Evolutionary conservation across 2,888 invertebrate genomes (phyloP).

Genomic region (Philhelius pedissequus): DNA sequence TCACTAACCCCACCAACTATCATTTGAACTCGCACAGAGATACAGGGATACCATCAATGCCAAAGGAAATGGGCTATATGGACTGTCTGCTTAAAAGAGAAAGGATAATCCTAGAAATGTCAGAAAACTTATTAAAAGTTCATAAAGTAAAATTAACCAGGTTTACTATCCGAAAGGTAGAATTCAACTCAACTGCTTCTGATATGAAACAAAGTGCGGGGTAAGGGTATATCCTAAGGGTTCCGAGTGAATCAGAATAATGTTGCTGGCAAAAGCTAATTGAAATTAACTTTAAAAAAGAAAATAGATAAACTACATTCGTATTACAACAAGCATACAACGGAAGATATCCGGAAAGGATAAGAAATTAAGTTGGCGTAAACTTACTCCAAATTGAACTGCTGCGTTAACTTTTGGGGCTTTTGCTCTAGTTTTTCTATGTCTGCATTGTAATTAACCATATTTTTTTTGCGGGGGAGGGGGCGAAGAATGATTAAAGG

Average conservation of each 20-base stretch:
- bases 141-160: conserved; percentile 67
- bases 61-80: not conserved
- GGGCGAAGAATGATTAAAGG: too few species aligned
- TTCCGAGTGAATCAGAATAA: not conserved
- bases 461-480: too few species aligned
- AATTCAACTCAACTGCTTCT: conserved; percentile 22
- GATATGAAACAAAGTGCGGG: not conserved
- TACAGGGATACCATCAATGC: not conserved
- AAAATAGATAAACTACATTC: not conserved
- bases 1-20: conserved; percentile 41
- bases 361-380: not conserved
- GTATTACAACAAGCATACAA: not conserved
- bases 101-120: conserved; percentile 67
- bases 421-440: not conserved
- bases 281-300: not conserved
- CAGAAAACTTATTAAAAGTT: conserved; percentile 69
- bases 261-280: not conserved
- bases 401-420: not conserved
- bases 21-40: conserved; percentile 39
- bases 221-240: not conserved
- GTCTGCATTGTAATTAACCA: too few species aligned
- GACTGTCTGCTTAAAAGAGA: conserved; percentile 37
- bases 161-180: conserved; percentile 58
- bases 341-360: not conserved
- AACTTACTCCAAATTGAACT: not conserved